Base-by-base conservation (phyloP, 1,140 invertebrate genomes). In the Cecropterus lyciades region DNA sequence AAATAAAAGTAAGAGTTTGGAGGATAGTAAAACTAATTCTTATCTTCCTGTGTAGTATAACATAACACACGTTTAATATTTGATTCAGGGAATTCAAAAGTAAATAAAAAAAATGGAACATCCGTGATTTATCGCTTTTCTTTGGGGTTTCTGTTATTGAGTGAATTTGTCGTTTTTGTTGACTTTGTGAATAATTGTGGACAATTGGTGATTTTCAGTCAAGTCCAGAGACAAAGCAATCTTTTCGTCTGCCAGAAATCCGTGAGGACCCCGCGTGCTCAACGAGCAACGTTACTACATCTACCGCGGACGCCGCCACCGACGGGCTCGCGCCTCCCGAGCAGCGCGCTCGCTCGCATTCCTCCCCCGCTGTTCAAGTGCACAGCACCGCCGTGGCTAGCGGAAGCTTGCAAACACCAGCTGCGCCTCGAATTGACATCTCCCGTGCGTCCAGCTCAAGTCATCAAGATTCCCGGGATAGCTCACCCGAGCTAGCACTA, bases 381-480 rank as follows among this genome's bases (percentile, higher is more conserved):
- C 33, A 57, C 2, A 16, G 71, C 20, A 33, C 66, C 20, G 57
- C 56, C 8, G 13, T 48, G 10, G 59, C 73, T 5, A 67, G 70
- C 43, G 72, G 75, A n/a, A 76, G 65, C 24, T 77, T 96, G 55
- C 95, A 94, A 69, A 95, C 95, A 49, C 95, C 96, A 10, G 94
- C 94, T 59, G 96, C 96, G 40, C 97, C 97, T 1, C 94, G 97
- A 70, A 98, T 97, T 73, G 97, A 97, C 89, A 96, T 98, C 76
- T 97, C 96, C 60, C 93, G 97, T 51, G 97, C 97, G 2, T 97
- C 96, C 73, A 97, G 96, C 84, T 97, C 96, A 24, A 97, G 96
- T 16, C 96, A 97, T 73, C 96, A 97, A 80, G 95, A 97, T 84
- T 97, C 96, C 72, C 94, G 95, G 51, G 96, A 97, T 73, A 96